phyloP scores from a whole-genome alignment of 2,888 invertebrate species.

The Dicranocentrus wangi region DNA sequence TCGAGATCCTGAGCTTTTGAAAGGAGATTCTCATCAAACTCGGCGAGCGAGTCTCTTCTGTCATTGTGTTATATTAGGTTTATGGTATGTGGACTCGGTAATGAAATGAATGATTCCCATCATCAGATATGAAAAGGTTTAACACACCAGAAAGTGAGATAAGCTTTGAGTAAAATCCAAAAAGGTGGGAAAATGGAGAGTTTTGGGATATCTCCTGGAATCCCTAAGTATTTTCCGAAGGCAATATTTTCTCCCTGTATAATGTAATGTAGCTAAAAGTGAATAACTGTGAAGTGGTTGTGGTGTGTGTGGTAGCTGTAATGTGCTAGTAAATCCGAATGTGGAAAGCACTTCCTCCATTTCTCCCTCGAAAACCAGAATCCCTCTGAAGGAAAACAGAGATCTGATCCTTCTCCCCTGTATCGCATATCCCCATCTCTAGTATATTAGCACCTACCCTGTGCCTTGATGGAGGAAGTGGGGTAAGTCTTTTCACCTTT shows the following conservation, averaged over 20 bases:
- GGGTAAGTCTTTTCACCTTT: constrained; percentile 12
- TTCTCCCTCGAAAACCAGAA: background rate
- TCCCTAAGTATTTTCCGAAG: constrained; percentile 46
- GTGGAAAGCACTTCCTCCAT: background rate
- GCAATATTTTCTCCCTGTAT: constrained; percentile 31
- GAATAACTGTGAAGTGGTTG: background rate
- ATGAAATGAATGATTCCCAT: constrained; percentile 49
- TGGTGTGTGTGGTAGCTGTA: background rate
- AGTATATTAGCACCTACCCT: background rate
- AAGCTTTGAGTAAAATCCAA: constrained; percentile 41
- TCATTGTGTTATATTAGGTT: too few relatives aligned
- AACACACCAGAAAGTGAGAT: constrained; percentile 51
- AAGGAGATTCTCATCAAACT: too few relatives aligned
- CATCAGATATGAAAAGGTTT: constrained; percentile 49
- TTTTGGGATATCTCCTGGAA: constrained; percentile 25
- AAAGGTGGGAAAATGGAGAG: constrained; percentile 25
- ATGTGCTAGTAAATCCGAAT: background rate
- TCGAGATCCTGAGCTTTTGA: too few relatives aligned
- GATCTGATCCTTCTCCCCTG: background rate
- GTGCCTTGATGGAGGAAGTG: background rate
- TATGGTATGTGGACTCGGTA: constrained; percentile 15
- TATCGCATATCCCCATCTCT: background rate
- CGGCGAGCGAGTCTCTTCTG: too few relatives aligned
- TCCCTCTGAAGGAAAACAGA: background rate
- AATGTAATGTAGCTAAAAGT: background rate